A percentile compares a stretch with the other conserved stretches of the same genome.
These are phyloP conservation scores for Peromyscus eremicus DNA, from an alignment of 2,797 vertebrate species.

Conservation along the genomic window DNA sequence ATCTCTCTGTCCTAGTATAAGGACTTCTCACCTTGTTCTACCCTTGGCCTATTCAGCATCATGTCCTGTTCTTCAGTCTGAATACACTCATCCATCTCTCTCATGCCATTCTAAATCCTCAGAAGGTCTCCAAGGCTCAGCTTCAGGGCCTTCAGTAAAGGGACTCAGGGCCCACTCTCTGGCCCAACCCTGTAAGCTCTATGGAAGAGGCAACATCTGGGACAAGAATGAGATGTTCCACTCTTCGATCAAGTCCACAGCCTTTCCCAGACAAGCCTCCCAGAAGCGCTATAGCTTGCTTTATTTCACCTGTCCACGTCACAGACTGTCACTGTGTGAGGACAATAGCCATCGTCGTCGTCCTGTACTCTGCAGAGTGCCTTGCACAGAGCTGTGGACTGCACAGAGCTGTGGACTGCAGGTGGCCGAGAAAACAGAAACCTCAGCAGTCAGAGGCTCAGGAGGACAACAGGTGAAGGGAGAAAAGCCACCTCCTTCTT, in stretches of 20 bases:
- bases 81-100: neutral
- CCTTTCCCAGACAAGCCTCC: neutral
- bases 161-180: neutral
- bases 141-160: slow-evolving; percentile 1
- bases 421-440: slow-evolving; percentile 45
- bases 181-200: neutral
- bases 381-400: neutral
- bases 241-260: neutral
- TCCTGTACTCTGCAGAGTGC: neutral
- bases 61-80: neutral
- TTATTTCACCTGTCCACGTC: neutral
- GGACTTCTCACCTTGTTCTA: neutral
- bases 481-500: neutral
- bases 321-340: neutral
- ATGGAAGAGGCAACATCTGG: neutral
- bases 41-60: neutral
- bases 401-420: neutral
- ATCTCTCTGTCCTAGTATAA: neutral
- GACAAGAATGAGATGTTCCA: neutral
- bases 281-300: neutral
- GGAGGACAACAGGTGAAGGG: slow-evolving; percentile 64
- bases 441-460: neutral
- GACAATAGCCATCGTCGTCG: neutral
- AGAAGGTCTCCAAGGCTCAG: neutral
- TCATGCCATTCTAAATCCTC: neutral